Base-by-base conservation (phyloP, 1,140 invertebrate genomes). In the Anadara kagoshimensis region DNA sequence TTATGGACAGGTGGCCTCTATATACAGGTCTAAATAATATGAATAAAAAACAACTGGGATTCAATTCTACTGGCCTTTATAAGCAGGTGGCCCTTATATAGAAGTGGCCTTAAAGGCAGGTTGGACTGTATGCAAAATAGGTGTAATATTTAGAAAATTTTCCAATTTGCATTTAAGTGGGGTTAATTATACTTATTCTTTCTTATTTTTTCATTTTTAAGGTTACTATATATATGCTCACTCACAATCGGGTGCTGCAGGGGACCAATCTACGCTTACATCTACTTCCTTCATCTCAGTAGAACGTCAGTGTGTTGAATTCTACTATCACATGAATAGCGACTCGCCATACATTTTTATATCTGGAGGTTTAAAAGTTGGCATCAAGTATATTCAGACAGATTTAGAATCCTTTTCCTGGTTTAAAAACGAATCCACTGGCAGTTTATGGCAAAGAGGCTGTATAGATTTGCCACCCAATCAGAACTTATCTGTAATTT, bases 181-280 rank as follows among this genome's bases (percentile, higher is more conserved):
- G n/a, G 49, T 51, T 51, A 10, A 51, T 4, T 51, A 1, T 18
- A 18, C 20, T 51, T 16, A 51, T 51, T 16, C 16, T 22, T n/a
- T n/a, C n/a, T 51, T 51, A 51, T 53, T 62, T 29, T 53, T 36
- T n/a, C 41, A 41, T 36, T 54, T 57, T 72, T 1, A n/a, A 85
- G 84, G 80, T 22, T 45, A 80, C 66, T 85, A 79, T 58, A 71
- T 83, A 65, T 83, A 83, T 67, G 77, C 81, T 22, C 79, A 85
- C 54, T 80, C 76, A 2, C 76, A 74, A 45, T 54, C 78, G 22
- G 84, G 82, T 12, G 63, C 65, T 4, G 43, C 67, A n/a, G 67
- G 59, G 14, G 82, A 81, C 26, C 61, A 67, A 44, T 69, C 81
- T 0, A 58, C 56, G 1, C 29, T 84, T 36, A 54, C 70, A 12